Conservation (phyloP, 2,113 vertebrate species). For the Neolamprologus modestus region DNA sequence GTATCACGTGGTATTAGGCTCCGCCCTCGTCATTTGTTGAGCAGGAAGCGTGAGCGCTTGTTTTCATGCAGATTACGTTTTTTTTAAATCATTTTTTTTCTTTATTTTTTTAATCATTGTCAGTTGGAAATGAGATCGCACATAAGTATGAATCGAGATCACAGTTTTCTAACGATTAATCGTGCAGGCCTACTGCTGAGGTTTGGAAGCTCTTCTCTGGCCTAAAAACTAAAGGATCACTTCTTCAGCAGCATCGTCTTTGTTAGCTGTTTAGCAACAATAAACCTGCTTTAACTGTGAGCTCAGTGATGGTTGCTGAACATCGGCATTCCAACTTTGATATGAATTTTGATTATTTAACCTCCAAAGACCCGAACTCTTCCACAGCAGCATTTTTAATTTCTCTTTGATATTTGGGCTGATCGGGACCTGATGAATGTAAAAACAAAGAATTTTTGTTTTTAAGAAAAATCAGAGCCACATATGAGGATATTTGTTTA, state of each 20-base stretch:
- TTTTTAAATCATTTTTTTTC: too few species aligned
- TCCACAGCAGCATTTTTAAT: neutral
- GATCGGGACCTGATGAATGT: neutral
- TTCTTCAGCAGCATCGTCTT: neutral
- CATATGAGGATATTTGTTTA: fast-evolving
- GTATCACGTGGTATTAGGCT: too few species aligned
- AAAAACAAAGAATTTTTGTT: neutral
- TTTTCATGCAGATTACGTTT: too few species aligned
- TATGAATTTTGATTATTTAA: neutral
- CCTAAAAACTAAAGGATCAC: neutral
- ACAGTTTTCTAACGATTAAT: too few species aligned
- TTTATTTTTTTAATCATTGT: too few species aligned
- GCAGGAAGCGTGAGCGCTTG: too few species aligned
- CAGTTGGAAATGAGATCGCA: too few species aligned
- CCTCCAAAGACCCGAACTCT: fast-evolving
- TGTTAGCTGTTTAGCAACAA: neutral
- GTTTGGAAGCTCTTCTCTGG: neutral
- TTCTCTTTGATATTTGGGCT: neutral
- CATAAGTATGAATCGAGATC: too few species aligned
- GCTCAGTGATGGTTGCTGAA: neutral
- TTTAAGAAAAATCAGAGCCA: neutral
- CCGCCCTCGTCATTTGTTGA: too few species aligned
- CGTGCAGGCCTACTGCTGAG: neutral
- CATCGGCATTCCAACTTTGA: neutral
- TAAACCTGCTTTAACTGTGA: neutral